These are phyloP conservation scores for Emydura subglobosa DNA, from an alignment of 2,113 vertebrate genomes.

Conservation along the genomic window DNA sequence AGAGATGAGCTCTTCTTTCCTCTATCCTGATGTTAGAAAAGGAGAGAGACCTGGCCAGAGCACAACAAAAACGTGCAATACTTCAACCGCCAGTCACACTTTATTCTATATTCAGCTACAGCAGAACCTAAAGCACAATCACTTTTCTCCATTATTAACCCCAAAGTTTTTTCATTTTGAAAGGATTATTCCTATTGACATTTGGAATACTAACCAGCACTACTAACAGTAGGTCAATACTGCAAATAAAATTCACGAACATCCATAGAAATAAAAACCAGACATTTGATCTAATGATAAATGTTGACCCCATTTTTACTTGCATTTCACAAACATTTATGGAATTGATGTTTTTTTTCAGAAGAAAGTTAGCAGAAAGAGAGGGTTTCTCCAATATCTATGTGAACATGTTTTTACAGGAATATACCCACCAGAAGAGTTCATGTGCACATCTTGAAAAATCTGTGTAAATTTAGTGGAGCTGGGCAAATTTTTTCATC, in stretches of 20 bases:
- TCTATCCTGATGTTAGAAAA: accelerated
- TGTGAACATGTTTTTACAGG: not conserved
- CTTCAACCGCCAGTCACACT: not conserved
- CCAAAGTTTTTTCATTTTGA: not conserved
- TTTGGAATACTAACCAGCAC: not conserved
- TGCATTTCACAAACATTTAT: not conserved
- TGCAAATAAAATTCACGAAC: not conserved
- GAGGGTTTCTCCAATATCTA: accelerated
- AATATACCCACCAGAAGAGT: not conserved
- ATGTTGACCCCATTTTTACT: not conserved
- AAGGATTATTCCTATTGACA: not conserved
- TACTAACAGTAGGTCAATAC: not conserved
- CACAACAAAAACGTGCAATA: not conserved
- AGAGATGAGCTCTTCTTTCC: not conserved
- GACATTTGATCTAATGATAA: not conserved
- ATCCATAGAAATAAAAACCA: not conserved
- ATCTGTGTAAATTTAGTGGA: not conserved
- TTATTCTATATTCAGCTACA: not conserved
- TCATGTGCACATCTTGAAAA: not conserved
- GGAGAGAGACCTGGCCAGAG: not conserved
- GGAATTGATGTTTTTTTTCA: not conserved
- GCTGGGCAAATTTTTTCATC: no score
- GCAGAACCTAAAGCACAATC: not conserved
- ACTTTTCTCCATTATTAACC: not conserved
- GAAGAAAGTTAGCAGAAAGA: not conserved